phyloP scores from a whole-genome alignment of 1,140 invertebrate genomes.

The Zaprionus vittiger region DNA sequence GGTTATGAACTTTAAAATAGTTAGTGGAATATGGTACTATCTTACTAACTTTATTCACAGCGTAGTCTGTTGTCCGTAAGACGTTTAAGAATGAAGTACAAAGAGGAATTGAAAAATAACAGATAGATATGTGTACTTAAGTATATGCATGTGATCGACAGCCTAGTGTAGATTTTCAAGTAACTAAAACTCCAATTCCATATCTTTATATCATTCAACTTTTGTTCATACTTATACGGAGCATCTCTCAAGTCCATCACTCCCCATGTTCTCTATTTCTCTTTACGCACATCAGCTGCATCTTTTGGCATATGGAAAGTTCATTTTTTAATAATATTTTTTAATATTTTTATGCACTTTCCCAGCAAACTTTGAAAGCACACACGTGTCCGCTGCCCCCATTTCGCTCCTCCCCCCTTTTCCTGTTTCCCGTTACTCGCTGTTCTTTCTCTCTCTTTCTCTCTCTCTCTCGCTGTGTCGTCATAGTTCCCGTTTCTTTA shows the following conservation, averaged over 20 bases:
- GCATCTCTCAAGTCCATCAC: background rate
- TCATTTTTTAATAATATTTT: conserved; percentile 52
- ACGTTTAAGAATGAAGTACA: no score
- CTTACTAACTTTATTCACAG: background rate
- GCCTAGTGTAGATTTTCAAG: background rate
- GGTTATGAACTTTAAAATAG: no score
- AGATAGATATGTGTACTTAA: no score
- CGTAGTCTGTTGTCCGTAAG: no score
- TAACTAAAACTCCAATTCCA: no score
- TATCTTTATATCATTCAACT: background rate
- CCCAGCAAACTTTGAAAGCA: conserved; percentile 18
- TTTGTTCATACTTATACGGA: background rate
- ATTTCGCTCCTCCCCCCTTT: background rate
- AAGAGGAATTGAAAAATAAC: background rate
- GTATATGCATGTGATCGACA: no score
- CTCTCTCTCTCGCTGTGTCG: background rate
- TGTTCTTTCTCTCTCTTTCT: conserved; percentile 14
- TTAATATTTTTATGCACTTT: conserved; percentile 74
- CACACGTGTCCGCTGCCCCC: background rate
- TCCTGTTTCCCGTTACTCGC: conserved; percentile 13
- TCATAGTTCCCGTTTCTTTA: conserved; percentile 40
- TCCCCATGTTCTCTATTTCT: background rate
- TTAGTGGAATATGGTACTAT: background rate
- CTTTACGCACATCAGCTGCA: conserved; percentile 19
- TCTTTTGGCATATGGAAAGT: conserved; percentile 21